Evolutionary conservation across 1,140 invertebrate species (phyloP).

Genomic region (Aphelenchoides besseyi): DNA sequence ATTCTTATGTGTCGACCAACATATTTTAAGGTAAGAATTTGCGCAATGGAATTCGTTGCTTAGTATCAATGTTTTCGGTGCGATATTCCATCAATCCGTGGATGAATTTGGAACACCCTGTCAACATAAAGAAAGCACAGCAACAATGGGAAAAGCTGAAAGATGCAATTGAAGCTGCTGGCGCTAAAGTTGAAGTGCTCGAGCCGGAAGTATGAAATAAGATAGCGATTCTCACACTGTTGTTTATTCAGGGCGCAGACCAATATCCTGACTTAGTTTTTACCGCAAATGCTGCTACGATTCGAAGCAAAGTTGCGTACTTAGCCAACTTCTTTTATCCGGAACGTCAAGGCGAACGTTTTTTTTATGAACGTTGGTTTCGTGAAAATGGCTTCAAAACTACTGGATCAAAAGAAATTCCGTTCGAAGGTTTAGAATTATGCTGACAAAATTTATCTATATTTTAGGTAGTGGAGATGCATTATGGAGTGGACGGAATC

Average conservation of each 20-base stretch:
- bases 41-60: neutral
- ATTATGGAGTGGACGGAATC: conserved; percentile 51
- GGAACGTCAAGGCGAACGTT: conserved; percentile 59
- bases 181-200: conserved; percentile 55
- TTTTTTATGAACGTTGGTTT: conserved; percentile 60
- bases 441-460: neutral
- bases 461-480: conserved; percentile 57
- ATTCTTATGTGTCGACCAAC: conserved; percentile 60
- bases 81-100: conserved; percentile 59
- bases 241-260: conserved; percentile 53
- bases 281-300: conserved; percentile 58
- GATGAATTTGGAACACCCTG: conserved; percentile 52
- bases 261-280: conserved; percentile 60
- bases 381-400: conserved; percentile 54
- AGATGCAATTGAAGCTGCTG: conserved; percentile 49
- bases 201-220: conserved; percentile 55
- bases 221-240: conserved; percentile 24
- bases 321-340: conserved; percentile 59
- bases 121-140: conserved; percentile 47
- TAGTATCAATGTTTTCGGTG: conserved; percentile 25
- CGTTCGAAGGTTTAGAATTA: conserved; percentile 55
- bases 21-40: conserved; percentile 53
- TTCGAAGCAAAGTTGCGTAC: conserved; percentile 58
- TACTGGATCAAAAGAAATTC: conserved; percentile 49
- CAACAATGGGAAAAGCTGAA: conserved; percentile 56